A percentile compares a stretch with the other conserved stretches of the same genome.
Conservation (phyloP, 2,797 vertebrate genomes). For the Prunella strophiata region DNA sequence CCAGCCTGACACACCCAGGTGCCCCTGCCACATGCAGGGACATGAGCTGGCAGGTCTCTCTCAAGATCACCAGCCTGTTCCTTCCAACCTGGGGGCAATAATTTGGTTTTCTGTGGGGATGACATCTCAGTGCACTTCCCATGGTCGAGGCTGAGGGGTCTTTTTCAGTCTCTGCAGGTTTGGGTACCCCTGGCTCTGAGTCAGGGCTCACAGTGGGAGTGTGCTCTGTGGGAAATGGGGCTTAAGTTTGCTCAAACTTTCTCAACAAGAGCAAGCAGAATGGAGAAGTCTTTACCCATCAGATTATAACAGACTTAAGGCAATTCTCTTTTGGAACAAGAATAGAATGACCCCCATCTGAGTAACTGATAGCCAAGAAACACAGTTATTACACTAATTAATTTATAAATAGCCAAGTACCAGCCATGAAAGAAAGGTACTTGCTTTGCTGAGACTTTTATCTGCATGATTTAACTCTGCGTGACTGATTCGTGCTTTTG, state of each 20-base stretch:
- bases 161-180: background rate
- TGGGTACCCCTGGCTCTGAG: background rate
- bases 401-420: background rate
- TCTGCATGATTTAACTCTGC: fast-evolving
- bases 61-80: background rate
- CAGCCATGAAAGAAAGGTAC: background rate
- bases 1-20: background rate
- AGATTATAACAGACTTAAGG: background rate
- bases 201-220: background rate
- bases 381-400: background rate
- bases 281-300: background rate
- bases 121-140: background rate
- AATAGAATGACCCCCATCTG: background rate
- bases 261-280: background rate
- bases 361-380: background rate
- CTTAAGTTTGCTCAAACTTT: background rate
- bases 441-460: background rate
- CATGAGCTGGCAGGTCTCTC: background rate
- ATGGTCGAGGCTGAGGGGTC: background rate
- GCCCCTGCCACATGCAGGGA: background rate
- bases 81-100: background rate
- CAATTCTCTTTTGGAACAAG: background rate
- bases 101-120: background rate
- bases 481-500: background rate
- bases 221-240: background rate